Evolutionary conservation across 2,113 vertebrate species (phyloP), one percentile per base, ranked within the genome.

Genomic region (Brachirus orientalis): DNA sequence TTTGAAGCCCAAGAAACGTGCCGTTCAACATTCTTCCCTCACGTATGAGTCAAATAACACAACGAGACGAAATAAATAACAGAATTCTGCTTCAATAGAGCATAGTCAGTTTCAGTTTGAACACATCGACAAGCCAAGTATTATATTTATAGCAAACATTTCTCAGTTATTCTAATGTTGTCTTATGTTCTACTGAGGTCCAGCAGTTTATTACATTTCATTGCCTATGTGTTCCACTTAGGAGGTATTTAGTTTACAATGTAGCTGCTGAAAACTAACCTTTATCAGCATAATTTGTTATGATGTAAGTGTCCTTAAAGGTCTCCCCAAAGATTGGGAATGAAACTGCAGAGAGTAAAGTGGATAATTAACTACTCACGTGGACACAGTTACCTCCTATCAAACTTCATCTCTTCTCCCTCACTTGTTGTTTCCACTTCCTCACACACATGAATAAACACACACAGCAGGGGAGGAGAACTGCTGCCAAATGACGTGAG

Each of bases 401-500:
- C 43, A 37, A 17, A 43, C 46, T 37, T 2, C 37, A 28, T 13
- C 20, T 59, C 33, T 7, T 37, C 6, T 62, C 6, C 17, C 37
- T 12, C 20, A 50, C 17, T 10, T 17, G 4, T 38, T 22, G 2
- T 16, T n/a, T 16, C 18, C 18, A 54, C 14, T 11, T 20, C 3
- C 14, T 33, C 52, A 33, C 48, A 6, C 20, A 11, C 47, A 20
- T 18, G 10, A 3, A 50, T 11, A 50, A 4, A 50, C 20, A 65
- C 3, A 6, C 58, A 17, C 72, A 54, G 60, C 18, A 10, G 38
- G 63, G 36, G 36, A 12, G 61, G 19, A 35, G 20, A 53, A 41
- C 47, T 0, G 0, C n/a, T 38, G 52, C 65, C 33, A n/a, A 22
- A 40, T 79, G 81, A 72, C 38, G 66, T 69, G 46, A 61, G 38